These are phyloP conservation scores for Latrodectus geometricus DNA, from an alignment of 1,140 invertebrate species.

Conservation along the genomic window DNA sequence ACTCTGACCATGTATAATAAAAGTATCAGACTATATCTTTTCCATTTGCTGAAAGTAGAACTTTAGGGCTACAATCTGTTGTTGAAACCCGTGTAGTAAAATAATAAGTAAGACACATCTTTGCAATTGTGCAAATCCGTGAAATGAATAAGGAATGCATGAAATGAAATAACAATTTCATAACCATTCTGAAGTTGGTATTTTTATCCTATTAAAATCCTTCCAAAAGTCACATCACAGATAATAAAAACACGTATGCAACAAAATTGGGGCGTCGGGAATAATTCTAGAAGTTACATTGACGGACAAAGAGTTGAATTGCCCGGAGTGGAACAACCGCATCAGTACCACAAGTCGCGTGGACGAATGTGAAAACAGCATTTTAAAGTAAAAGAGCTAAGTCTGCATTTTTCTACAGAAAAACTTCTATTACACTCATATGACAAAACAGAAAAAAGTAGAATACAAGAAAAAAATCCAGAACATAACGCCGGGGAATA, in stretches of 20 bases:
- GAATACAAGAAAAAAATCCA: neutral
- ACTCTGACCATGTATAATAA: too few relatives aligned
- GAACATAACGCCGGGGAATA: slow-evolving; percentile 31
- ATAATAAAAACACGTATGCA: neutral
- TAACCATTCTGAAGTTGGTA: neutral
- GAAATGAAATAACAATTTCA: too few relatives aligned
- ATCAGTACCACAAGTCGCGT: neutral
- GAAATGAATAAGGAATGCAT: too few relatives aligned
- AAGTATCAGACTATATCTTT: too few relatives aligned
- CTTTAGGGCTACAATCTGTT: too few relatives aligned
- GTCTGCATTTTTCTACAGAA: slow-evolving; percentile 39
- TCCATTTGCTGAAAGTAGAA: too few relatives aligned
- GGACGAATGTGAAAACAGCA: slow-evolving; percentile 45
- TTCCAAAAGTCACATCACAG: neutral
- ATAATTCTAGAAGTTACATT: slow-evolving; percentile 17
- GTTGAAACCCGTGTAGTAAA: too few relatives aligned
- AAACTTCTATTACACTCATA: slow-evolving; percentile 52
- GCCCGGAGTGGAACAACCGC: neutral
- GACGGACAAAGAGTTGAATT: slow-evolving; percentile 8
- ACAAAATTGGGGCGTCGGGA: neutral
- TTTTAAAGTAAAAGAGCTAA: slow-evolving; percentile 57
- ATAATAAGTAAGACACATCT: too few relatives aligned
- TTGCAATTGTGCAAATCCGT: too few relatives aligned
- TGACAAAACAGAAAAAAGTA: slow-evolving; percentile 6
- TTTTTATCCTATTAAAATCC: neutral